These are phyloP conservation scores for Ariopsis seemanni DNA, from an alignment of 2,113 vertebrate genomes.

Conservation along the genomic window DNA sequence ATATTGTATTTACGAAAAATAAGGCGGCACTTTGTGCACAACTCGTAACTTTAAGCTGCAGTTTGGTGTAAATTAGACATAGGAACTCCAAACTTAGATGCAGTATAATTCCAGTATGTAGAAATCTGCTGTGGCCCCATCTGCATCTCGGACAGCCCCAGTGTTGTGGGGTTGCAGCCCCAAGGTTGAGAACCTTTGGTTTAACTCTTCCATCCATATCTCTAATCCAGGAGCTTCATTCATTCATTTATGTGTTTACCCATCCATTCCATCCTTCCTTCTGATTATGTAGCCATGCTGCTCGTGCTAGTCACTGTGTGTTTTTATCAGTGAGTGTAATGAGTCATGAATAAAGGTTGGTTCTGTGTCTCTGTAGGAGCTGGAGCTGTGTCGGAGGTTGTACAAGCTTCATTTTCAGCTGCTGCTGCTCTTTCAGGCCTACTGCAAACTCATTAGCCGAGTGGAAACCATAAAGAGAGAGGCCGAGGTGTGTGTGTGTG, in stretches of 20 bases:
- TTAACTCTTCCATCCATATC: slow-evolving; percentile 60
- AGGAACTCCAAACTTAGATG: too few relatives aligned
- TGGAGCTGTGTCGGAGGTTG: slow-evolving; percentile 93
- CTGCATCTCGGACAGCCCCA: neutral
- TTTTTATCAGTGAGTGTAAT: neutral
- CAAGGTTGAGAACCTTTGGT: slow-evolving; percentile 1
- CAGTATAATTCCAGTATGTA: neutral
- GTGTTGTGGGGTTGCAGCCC: neutral
- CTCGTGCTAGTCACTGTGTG: neutral
- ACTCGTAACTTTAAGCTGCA: neutral
- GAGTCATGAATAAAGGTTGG: neutral
- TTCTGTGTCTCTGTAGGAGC: slow-evolving; percentile 76
- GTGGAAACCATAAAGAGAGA: slow-evolving; percentile 92
- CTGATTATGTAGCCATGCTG: slow-evolving; percentile 54
- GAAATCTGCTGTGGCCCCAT: neutral
- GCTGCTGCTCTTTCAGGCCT: slow-evolving; percentile 96
- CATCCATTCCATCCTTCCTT: slow-evolving; percentile 7
- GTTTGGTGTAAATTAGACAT: neutral
- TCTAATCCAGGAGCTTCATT: slow-evolving; percentile 62
- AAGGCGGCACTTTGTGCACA: neutral
- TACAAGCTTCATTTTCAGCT: slow-evolving; percentile 98
- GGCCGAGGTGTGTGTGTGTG: slow-evolving; percentile 81
- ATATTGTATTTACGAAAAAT: neutral
- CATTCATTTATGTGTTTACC: slow-evolving; percentile 15
- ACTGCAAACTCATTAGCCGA: slow-evolving; percentile 94